These are phyloP conservation scores for Oenanthe oenanthe DNA, from an alignment of 2,113 vertebrate species.

Conservation along the genomic window DNA sequence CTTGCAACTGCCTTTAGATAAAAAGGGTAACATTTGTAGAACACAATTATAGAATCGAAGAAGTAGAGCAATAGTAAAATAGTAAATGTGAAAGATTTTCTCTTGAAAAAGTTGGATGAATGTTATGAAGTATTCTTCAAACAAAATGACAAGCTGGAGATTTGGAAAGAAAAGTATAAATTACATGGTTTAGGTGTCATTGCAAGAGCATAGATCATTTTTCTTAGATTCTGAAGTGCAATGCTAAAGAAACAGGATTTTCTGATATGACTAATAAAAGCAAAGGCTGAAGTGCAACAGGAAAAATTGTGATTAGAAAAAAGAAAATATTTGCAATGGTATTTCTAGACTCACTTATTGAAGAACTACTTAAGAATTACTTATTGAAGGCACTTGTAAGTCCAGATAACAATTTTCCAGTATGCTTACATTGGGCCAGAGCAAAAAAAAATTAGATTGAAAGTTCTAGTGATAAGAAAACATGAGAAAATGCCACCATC, in stretches of 20 bases:
- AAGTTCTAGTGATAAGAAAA: slow-evolving; percentile 53
- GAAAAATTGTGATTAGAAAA: neutral
- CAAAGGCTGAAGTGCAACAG: neutral
- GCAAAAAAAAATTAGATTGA: slow-evolving; percentile 44
- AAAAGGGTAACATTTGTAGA: neutral
- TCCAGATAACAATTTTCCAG: slow-evolving; percentile 44
- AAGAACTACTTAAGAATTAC: neutral
- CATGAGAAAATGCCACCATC: slow-evolving; percentile 49
- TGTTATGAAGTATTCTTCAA: neutral
- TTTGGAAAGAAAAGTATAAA: neutral
- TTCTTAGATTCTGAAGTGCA: neutral
- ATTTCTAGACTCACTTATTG: neutral
- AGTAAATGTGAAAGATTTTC: neutral
- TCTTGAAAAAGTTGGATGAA: neutral
- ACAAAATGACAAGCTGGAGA: neutral
- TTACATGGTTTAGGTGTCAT: neutral
- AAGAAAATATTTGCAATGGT: neutral
- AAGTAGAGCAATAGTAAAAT: neutral
- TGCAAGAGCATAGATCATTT: neutral
- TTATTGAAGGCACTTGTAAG: neutral
- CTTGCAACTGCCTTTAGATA: neutral
- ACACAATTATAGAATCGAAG: neutral
- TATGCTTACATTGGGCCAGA: neutral
- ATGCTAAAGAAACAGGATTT: neutral
- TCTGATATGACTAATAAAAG: neutral